Base-by-base conservation (phyloP, 1,140 invertebrate species). In the Drosophila pallidifrons region DNA sequence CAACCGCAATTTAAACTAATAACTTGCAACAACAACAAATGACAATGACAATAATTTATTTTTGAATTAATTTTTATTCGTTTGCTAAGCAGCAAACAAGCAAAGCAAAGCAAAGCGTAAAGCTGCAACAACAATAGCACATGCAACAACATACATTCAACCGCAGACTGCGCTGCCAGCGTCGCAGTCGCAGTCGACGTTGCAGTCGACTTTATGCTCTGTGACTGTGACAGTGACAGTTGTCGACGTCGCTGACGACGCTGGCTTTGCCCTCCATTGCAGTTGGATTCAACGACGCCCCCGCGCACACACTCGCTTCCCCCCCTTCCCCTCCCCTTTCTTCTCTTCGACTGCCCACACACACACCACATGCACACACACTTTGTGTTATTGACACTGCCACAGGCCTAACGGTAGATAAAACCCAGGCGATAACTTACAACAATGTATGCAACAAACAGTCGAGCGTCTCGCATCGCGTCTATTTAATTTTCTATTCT, bases 1-100 rank as follows among this genome's bases (percentile, higher is more conserved):
- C 83, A 88, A 88, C 72, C 83, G 83, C 82, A 88, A 87, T 86
- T 86, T 86, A 86, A 86, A 87, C 82, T 86, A 87, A 86, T 86
- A 82, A 76, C 72, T 87, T 73, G 60, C 81, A 83, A 49, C 63
- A 79, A 75, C 66, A 78, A 43, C 45, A 74, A 45, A 79, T 82
- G 82, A 67, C 82, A 88, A 88, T 87, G 83, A 82, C 82, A 88
- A 87, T 82, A 87, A 87, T 88, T 83, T 83, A 88, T 87, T 80
- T 87, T 77, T 88, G 80, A 87, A 88, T 88, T 82, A 80, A 88
- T 80, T 87, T 88, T 87, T 77, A 87, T 87, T 87, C 72, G 72
- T 79, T 88, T 60, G 70, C 82, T 77, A 75, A 81, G 77, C 69
- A 77, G 64, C 54, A 74, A 77, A 46, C 65, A 76, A 45, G 47